Percentiles rank a stretch among this genome's conserved stretches.
These are phyloP conservation scores for Eupithecia centaureata DNA, from an alignment of 2,888 invertebrate genomes.

Conservation along the genomic window DNA sequence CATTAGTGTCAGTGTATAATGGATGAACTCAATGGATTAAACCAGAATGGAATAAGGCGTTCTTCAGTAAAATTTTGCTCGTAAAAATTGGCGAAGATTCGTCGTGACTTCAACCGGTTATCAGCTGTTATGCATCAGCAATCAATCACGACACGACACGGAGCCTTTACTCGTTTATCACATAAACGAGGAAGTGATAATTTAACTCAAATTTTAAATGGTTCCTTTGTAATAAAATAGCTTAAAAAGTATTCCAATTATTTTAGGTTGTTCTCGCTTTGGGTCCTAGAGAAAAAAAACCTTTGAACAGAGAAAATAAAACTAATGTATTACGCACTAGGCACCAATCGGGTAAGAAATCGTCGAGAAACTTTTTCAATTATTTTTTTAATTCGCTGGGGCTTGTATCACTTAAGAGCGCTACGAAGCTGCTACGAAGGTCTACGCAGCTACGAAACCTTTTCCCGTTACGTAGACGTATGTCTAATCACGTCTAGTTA, in stretches of 20 bases:
- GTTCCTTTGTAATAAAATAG: background rate
- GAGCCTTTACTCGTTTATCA: constrained; percentile 54
- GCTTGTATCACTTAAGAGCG: constrained; percentile 23
- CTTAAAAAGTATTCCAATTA: background rate
- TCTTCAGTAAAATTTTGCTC: constrained; percentile 28
- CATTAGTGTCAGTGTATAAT: too few species aligned
- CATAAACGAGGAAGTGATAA: constrained; percentile 37
- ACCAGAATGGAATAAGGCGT: too few species aligned
- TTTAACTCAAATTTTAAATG: background rate
- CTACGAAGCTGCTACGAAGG: constrained; percentile 48
- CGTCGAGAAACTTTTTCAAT: constrained; percentile 47
- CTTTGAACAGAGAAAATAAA: constrained; percentile 4
- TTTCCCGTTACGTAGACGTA: constrained; percentile 40
- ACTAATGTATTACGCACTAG: background rate
- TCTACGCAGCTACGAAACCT: constrained; percentile 33
- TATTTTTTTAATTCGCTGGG: background rate
- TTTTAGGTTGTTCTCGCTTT: background rate
- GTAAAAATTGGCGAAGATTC: constrained; percentile 22
- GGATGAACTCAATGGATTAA: too few species aligned
- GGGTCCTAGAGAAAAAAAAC: background rate
- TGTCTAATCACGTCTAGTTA: constrained; percentile 69
- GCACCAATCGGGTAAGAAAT: constrained; percentile 22
- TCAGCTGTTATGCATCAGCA: constrained; percentile 47
- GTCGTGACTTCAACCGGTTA: constrained; percentile 50
- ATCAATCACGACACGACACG: constrained; percentile 50